phyloP scores from a whole-genome alignment of 1,140 invertebrate genomes.

The Cylas formicarius region DNA sequence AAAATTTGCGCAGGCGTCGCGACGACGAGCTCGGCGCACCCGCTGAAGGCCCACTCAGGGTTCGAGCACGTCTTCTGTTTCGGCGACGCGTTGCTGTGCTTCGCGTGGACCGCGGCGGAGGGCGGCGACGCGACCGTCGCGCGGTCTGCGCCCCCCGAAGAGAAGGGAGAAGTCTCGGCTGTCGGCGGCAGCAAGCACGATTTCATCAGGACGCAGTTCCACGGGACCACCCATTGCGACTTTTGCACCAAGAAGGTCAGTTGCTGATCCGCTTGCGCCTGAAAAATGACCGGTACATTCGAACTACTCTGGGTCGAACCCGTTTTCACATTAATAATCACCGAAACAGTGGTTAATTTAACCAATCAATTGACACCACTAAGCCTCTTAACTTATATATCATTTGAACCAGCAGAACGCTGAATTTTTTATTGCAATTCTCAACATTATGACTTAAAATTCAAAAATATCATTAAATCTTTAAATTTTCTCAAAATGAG shows the following conservation, averaged over 20 bases:
- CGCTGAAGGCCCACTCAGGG: constrained; percentile 66
- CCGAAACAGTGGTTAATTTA: too few relatives aligned
- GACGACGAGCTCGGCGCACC: constrained; percentile 42
- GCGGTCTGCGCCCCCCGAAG: constrained; percentile 27
- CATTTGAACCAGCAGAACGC: too few relatives aligned
- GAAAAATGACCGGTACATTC: too few relatives aligned
- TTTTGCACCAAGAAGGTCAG: constrained; percentile 85
- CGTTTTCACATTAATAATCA: too few relatives aligned
- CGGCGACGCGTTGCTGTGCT: constrained; percentile 81
- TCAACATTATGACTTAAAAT: too few relatives aligned
- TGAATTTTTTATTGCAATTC: too few relatives aligned
- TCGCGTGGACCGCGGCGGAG: constrained; percentile 56
- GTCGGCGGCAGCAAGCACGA: constrained; percentile 50
- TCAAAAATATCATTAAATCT: too few relatives aligned
- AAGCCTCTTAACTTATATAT: too few relatives aligned
- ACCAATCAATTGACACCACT: too few relatives aligned
- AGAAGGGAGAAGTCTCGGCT: constrained; percentile 29
- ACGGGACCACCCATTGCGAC: constrained; percentile 79
- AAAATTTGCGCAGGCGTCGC: constrained; percentile 16
- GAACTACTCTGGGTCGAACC: too few relatives aligned
- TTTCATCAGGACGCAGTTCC: constrained; percentile 80
- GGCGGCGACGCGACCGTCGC: constrained; percentile 38
- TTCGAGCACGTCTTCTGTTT: constrained; percentile 86
- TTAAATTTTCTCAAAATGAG: too few relatives aligned
- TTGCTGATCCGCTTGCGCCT: too few relatives aligned